These are phyloP conservation scores for Eptatretus burgeri DNA, from an alignment of 2,113 vertebrate genomes.

Conservation along the genomic window DNA sequence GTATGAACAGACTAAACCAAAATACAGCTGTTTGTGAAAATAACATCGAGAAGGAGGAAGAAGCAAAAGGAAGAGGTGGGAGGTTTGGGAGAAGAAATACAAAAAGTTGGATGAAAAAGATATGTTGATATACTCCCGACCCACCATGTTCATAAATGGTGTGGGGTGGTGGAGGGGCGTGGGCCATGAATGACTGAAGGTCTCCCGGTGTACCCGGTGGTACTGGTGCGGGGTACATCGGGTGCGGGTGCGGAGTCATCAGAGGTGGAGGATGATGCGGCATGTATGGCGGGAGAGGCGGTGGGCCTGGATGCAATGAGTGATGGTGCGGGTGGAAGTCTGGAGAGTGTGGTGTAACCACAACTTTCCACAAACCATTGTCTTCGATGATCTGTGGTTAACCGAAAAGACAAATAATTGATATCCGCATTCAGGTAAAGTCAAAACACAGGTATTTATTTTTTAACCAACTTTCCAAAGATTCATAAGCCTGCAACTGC, in stretches of 20 bases:
- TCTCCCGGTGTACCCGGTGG: constrained; percentile 67
- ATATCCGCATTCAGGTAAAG: too few relatives aligned
- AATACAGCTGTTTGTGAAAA: too few relatives aligned
- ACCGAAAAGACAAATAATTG: neutral
- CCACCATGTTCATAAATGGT: constrained; percentile 74
- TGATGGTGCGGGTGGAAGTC: constrained; percentile 82
- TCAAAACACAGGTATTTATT: too few relatives aligned
- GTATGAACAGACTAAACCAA: too few relatives aligned
- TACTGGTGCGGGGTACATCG: constrained; percentile 35
- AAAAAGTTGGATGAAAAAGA: neutral
- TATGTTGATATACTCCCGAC: constrained; percentile 7
- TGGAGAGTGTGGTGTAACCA: constrained; percentile 78
- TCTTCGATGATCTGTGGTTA: constrained; percentile 59
- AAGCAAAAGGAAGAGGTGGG: too few relatives aligned
- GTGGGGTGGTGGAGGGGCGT: constrained; percentile 55
- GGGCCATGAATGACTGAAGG: constrained; percentile 63
- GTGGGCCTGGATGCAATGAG: constrained; percentile 67
- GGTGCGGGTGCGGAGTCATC: constrained; percentile 35
- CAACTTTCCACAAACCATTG: constrained; percentile 68
- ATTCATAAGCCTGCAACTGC: too few relatives aligned
- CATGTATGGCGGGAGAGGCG: constrained; percentile 66
- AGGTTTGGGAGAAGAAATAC: too few relatives aligned
- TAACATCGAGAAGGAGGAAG: too few relatives aligned
- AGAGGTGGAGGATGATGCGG: constrained; percentile 64
- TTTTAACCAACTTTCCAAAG: too few relatives aligned